Conservation (phyloP, 2,888 invertebrate species). For the Acanthoscelides obtectus region DNA sequence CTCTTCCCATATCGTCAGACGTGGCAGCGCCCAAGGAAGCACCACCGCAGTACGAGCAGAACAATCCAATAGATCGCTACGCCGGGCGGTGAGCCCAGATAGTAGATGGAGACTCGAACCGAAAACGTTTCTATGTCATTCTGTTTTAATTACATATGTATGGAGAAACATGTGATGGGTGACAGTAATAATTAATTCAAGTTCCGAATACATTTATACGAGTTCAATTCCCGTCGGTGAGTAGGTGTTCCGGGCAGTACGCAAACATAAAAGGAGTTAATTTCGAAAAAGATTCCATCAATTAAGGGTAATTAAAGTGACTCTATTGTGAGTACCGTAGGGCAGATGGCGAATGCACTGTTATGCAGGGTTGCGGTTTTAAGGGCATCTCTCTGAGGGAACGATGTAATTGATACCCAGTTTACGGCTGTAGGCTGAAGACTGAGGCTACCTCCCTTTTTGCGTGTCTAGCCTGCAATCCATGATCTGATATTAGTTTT, state of each 20-base stretch:
- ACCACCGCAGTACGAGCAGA: no score
- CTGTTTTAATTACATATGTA: no score
- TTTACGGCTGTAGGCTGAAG: neutral
- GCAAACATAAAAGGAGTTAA: conserved; percentile 8
- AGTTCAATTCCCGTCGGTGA: neutral
- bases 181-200: neutral
- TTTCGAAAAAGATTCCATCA: conserved; percentile 13
- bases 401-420: neutral
- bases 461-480: no score
- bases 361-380: neutral
- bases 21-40: no score
- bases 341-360: neutral
- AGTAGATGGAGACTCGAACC: no score
- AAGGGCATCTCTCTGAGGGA: neutral
- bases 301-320: neutral
- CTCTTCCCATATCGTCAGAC: no score
- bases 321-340: neutral
- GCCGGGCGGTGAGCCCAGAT: no score
- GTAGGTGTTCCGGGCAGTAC: conserved; percentile 5
- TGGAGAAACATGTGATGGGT: no score
- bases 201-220: neutral
- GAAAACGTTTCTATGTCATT: no score
- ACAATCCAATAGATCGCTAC: no score
- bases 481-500: no score
- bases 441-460: no score